Evolutionary conservation across 2,797 vertebrate species (phyloP).

Genomic region (Urosaurus nigricauda): DNA sequence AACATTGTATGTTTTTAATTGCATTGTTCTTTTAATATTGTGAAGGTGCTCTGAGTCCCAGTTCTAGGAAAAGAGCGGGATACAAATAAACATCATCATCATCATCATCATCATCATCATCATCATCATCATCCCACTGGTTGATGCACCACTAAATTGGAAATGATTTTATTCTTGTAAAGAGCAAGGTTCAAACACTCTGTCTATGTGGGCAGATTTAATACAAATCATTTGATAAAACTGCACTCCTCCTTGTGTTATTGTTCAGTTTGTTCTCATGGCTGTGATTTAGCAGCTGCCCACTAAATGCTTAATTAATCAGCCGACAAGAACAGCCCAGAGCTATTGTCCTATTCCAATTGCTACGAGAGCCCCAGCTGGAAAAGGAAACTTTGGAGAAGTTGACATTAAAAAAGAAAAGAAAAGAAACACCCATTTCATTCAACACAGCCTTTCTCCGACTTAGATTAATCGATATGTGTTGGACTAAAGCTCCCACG

Average conservation of each 20-base stretch:
- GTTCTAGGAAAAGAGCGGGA: too few relatives aligned
- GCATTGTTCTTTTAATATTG: too few relatives aligned
- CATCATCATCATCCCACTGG: not conserved
- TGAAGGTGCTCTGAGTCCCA: too few relatives aligned
- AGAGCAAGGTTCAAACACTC: constrained; percentile 17
- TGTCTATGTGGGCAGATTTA: constrained; percentile 46
- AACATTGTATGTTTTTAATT: too few relatives aligned
- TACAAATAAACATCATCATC: too few relatives aligned
- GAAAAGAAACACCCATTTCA: too few relatives aligned
- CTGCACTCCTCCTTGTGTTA: not conserved
- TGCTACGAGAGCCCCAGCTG: accelerated
- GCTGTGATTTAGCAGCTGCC: constrained; percentile 12
- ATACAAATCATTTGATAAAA: constrained; percentile 6
- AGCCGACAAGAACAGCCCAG: not conserved
- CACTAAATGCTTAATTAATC: constrained; percentile 52
- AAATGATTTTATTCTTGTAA: not conserved
- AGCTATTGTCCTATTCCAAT: not conserved
- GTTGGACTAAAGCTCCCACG: not conserved
- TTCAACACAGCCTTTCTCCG: not conserved
- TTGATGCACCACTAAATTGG: not conserved
- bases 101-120: too few relatives aligned
- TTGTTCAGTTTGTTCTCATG: constrained; percentile 51
- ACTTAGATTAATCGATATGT: not conserved
- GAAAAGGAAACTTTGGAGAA: constrained; percentile 7
- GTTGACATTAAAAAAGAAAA: not conserved